Conservation (phyloP, 2,113 vertebrate species). For the Ellobius talpinus region DNA sequence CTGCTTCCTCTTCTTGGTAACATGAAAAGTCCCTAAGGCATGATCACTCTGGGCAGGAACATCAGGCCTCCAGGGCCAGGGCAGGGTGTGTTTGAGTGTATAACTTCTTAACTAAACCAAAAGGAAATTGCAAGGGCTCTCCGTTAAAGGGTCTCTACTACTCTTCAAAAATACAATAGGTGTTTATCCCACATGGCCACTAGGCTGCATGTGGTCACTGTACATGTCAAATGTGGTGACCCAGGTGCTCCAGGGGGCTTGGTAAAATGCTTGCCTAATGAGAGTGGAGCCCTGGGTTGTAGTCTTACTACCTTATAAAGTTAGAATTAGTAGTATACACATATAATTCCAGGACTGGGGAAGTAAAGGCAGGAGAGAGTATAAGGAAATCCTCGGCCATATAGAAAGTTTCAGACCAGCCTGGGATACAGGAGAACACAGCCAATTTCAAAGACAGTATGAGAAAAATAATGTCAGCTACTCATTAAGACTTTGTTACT, state of each 20-base stretch:
- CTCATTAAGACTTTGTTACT: not conserved
- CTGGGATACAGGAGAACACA: not conserved
- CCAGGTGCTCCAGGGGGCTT: not conserved
- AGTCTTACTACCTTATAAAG: not conserved
- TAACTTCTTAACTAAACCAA: conserved; percentile 1
- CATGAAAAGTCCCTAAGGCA: not conserved
- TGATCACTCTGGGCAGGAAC: not conserved
- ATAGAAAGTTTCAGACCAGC: not conserved
- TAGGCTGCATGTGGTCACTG: not conserved
- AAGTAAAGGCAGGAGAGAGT: not conserved
- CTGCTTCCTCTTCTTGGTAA: not conserved
- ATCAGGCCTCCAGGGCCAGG: too few relatives aligned
- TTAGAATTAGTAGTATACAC: not conserved
- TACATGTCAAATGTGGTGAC: not conserved
- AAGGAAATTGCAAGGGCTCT: not conserved
- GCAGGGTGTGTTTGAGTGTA: not conserved
- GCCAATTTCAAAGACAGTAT: not conserved
- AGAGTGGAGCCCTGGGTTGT: not conserved
- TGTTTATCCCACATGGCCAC: not conserved
- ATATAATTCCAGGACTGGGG: not conserved
- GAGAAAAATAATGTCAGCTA: conserved; percentile 25
- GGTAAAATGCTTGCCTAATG: not conserved
- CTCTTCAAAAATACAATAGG: not conserved
- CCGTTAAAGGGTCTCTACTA: not conserved
- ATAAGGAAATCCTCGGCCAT: not conserved